phyloP scores from a whole-genome alignment of 2,888 invertebrate genomes.

The Diploptera punctata region DNA sequence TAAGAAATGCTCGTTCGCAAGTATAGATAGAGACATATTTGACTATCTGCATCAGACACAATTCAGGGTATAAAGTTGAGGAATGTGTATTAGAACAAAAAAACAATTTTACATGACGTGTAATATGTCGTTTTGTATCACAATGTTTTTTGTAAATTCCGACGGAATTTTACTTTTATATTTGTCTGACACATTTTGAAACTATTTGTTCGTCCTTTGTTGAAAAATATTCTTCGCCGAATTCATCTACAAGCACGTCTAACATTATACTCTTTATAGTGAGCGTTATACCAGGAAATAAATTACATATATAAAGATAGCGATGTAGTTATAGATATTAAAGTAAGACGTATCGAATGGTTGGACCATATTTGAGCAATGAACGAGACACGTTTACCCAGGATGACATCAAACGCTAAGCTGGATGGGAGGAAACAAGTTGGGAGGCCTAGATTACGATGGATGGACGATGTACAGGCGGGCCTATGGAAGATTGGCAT shows the following conservation, averaged over 20 bases:
- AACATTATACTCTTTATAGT: not conserved
- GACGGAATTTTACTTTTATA: not conserved
- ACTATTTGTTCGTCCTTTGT: not conserved
- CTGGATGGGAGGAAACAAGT: no score
- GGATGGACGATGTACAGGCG: no score
- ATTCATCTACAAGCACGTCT: not conserved
- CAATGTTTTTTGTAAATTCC: not conserved
- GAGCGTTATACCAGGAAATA: no score
- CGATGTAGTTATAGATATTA: not conserved
- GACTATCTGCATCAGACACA: not conserved
- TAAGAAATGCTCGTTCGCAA: not conserved
- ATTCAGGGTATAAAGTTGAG: no score
- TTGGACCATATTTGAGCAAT: no score
- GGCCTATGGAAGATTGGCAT: no score
- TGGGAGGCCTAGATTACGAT: no score
- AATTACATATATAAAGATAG: no score
- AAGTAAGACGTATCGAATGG: not conserved
- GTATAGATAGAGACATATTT: not conserved
- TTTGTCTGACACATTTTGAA: not conserved
- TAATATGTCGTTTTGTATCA: not conserved
- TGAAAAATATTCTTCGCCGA: not conserved
- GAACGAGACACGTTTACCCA: no score
- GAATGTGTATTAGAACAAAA: not conserved
- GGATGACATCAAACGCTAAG: no score
- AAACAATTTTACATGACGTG: not conserved